Evolutionary conservation across 2,113 vertebrate genomes (phyloP), one percentile per base, ranked within the genome.

Genomic region (Lepus timidus): DNA sequence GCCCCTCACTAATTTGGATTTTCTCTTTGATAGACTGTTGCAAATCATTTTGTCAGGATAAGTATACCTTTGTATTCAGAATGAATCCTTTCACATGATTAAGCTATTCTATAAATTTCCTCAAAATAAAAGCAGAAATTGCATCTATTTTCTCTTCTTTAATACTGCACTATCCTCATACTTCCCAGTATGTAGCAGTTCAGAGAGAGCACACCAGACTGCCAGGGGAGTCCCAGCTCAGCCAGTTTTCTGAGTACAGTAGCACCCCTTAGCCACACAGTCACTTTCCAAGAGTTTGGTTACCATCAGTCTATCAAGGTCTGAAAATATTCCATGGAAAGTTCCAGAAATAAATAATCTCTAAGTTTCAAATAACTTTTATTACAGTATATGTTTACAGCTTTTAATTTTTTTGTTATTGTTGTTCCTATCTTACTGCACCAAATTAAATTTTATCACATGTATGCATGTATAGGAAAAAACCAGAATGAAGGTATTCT

Each of bases 51-150:
- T 89, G 79, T 74, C 80, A 86, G 91, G 88, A 11, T 88, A 75
- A 80, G 44, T 13, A 76, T 16, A 84, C 33, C 13, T 95, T 36
- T 78, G 25, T 64, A 33, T 65, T 78, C 44, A 92, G 29, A 88
- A 88, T 0, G 4, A 17, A 85, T 85, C 39, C 61, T 44, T 90
- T 51, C 58, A 64, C 87, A 62, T 83, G 71, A 90, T 58, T 75
- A 84, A 95, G 62, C 23, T 92, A 5, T 65, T 83, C 64, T 75
- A 55, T 4, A 79, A 44, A 52, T 19, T 68, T 55, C 36, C 92
- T 92, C 79, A 79, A 92, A 96, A 90, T 61, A 19, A 87, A 79
- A 90, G 29, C 20, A 90, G 52, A 71, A 85, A 89, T 33, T 33
- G 31, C 13, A 62, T 62, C 14, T 36, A 49, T 36, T n/a, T 86